Evolutionary conservation across 2,113 vertebrate species (phyloP).

Genomic region (Buteo buteo): DNA sequence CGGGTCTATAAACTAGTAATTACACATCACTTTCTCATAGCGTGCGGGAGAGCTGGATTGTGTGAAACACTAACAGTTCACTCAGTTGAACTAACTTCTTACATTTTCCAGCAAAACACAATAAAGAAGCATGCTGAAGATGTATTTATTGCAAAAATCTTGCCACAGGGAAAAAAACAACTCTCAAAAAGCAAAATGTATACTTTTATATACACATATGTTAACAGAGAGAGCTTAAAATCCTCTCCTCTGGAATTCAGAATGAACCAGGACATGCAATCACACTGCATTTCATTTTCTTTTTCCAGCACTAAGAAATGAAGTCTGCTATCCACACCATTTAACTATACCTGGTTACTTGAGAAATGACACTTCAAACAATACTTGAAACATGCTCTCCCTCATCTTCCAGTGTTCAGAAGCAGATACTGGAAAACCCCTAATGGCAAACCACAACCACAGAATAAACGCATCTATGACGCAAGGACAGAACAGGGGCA

Average conservation of each 20-base stretch:
- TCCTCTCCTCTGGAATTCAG: neutral
- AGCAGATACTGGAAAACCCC: neutral
- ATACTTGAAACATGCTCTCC: neutral
- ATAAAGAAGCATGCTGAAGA: neutral
- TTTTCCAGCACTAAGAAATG: neutral
- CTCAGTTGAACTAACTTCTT: neutral
- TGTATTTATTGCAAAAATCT: neutral
- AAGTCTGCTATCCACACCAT: neutral
- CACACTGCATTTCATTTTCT: neutral
- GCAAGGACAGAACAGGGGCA: neutral
- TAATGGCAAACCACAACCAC: neutral
- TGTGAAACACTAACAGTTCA: neutral
- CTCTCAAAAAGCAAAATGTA: neutral
- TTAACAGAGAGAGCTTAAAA: neutral
- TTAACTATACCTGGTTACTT: neutral
- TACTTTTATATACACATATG: neutral
- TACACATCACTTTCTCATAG: neutral
- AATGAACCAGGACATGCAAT: neutral
- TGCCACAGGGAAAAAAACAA: neutral
- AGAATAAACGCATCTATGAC: neutral
- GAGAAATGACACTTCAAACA: neutral
- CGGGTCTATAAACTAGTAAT: neutral
- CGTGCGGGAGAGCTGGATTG: neutral
- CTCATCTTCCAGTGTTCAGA: neutral
- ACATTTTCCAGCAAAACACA: neutral